These are phyloP conservation scores for Epinotia ramella DNA, from an alignment of 2,888 invertebrate species.

Conservation along the genomic window DNA sequence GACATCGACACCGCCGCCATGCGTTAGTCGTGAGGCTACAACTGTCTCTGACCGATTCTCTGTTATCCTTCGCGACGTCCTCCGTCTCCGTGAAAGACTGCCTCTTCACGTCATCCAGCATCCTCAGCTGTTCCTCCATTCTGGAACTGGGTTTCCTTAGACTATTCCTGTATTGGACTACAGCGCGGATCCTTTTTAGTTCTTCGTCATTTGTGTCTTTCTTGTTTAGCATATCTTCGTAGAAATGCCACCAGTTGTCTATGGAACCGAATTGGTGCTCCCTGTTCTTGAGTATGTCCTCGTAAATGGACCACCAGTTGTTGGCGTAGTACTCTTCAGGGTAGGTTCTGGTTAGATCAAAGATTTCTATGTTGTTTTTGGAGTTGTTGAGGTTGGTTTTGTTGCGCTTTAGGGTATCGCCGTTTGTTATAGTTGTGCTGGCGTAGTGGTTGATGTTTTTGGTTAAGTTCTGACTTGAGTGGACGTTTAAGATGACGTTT, in stretches of 20 bases:
- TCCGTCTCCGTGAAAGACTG: slow-evolving; percentile 72
- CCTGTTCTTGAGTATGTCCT: slow-evolving; percentile 74
- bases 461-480: slow-evolving; percentile 60
- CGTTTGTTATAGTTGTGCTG: slow-evolving; percentile 55
- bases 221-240: slow-evolving; percentile 73
- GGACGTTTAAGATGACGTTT: slow-evolving; percentile 66
- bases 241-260: slow-evolving; percentile 81
- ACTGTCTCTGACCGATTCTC: slow-evolving; percentile 75
- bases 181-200: slow-evolving; percentile 61
- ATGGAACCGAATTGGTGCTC: slow-evolving; percentile 80
- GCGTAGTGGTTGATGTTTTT: slow-evolving; percentile 64
- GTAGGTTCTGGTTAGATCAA: slow-evolving; percentile 75
- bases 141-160: slow-evolving; percentile 68
- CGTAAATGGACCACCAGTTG: slow-evolving; percentile 83
- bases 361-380: slow-evolving; percentile 67
- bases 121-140: slow-evolving; percentile 73
- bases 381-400: slow-evolving; percentile 58
- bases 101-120: slow-evolving; percentile 73
- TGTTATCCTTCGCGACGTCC: slow-evolving; percentile 64
- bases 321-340: slow-evolving; percentile 80
- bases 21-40: slow-evolving; percentile 36
- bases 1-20: slow-evolving; percentile 48
- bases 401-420: slow-evolving; percentile 59
- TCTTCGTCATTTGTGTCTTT: slow-evolving; percentile 65
- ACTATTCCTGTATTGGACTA: slow-evolving; percentile 63